These are phyloP conservation scores for Reticulitermes speratus DNA, from an alignment of 1,140 invertebrate genomes.

Conservation along the genomic window DNA sequence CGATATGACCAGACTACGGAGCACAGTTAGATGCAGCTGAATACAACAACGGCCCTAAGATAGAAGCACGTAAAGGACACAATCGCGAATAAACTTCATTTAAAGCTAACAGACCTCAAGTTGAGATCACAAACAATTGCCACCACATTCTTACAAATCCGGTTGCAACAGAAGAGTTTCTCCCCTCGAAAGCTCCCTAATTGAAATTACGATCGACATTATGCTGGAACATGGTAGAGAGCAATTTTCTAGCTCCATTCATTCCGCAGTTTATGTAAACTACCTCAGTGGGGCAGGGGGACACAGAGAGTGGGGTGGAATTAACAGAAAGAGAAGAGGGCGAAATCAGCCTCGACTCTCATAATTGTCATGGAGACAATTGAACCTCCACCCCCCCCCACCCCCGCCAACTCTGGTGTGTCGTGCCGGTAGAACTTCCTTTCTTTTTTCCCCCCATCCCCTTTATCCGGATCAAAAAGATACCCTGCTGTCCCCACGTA, in stretches of 20 bases:
- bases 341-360: not conserved
- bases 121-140: not conserved
- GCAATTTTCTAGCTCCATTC: slow-evolving; percentile 12
- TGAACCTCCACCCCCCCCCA: not conserved
- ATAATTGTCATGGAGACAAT: slow-evolving; percentile 19
- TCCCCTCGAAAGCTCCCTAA: not conserved
- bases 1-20: no score
- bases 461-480: slow-evolving; percentile 10
- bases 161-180: not conserved
- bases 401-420: not conserved
- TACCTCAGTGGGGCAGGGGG: slow-evolving; percentile 9
- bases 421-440: not conserved
- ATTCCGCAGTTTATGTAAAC: slow-evolving; percentile 7
- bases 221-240: not conserved
- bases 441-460: not conserved
- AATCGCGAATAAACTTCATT: no score
- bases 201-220: slow-evolving; percentile 2
- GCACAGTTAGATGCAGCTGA: no score
- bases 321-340: not conserved
- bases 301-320: not conserved
- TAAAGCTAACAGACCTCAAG: no score
- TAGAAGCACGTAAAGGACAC: no score
- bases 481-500: slow-evolving; percentile 3
- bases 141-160: not conserved
- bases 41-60: no score